Evolutionary conservation across 2,113 vertebrate genomes (phyloP), one percentile per base, ranked within the genome.

Genomic region (Cairina moschata): DNA sequence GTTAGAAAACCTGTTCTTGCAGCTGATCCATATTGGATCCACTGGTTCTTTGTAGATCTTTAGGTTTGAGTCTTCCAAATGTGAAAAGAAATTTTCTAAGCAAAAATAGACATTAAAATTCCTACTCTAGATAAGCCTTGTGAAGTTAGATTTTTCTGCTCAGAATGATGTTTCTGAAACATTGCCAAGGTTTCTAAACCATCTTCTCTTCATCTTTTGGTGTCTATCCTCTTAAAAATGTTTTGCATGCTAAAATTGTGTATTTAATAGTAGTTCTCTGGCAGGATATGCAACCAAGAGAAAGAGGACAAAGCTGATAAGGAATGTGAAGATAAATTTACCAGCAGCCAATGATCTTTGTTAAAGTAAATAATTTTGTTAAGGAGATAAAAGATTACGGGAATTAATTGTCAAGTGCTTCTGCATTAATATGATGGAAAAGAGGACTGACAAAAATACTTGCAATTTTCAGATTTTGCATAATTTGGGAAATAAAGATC

Each of bases 341-440:
- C 29, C 20, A 89, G 68, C 28, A 81, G 81, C 21, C 28, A 68
- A 17, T 54, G 60, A 36, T 74, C 76, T 86, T 78, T 78, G 16
- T 83, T 75, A 71, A 82, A 82, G n/a, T 74, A 95, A 86, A 88
- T 74, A 31, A 31, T 26, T 68, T 68, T 73, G 38, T 86, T 38
- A 85, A 80, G 74, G 42, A 72, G 34, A 83, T 78, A 86, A 95
- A 94, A 67, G 34, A 9, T 74, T 63, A 91, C 83, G 83, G 90
- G 29, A 77, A 63, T 76, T 91, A 85, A 73, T 69, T 55, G 40
- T 46, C 28, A 83, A 78, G 13, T 52, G 26, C 11, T 65, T 10
- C 46, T 75, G 58, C 9, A 20, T 63, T 88, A 56, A 71, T 71
- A 23, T 29, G 38, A 29, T 65, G 34, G 26, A 74, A 50, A 58